Percentiles rank a stretch among this genome's conserved stretches.
Conservation (phyloP, 2,113 vertebrate species). For the Ophiodon elongatus region DNA sequence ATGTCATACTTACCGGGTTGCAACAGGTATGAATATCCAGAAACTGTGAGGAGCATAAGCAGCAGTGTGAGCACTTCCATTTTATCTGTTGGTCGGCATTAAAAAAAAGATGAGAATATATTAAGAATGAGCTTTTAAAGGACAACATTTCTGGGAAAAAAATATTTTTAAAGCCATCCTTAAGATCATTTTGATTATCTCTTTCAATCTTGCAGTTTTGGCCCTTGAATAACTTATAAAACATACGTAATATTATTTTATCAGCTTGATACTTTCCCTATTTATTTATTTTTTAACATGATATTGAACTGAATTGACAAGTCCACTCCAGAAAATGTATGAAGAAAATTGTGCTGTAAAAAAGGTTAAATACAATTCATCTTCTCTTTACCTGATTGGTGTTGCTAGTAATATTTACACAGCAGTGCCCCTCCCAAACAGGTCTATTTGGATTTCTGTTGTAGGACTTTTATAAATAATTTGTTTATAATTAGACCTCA, state of each 20-base stretch:
- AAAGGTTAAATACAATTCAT: neutral
- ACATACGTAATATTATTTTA: neutral
- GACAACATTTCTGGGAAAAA: neutral
- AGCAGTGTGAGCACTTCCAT: constrained; percentile 71
- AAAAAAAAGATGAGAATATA: neutral
- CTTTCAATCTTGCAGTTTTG: neutral
- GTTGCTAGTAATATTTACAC: neutral
- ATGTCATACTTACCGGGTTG: constrained; percentile 73
- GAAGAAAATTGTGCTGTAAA: neutral
- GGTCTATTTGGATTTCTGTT: neutral
- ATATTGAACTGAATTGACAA: neutral
- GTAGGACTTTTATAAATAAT: neutral
- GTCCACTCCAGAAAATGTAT: neutral
- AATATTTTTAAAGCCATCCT: too few species aligned
- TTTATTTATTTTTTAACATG: neutral
- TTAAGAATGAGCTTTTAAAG: neutral
- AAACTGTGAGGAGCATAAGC: constrained; percentile 54
- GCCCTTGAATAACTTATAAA: neutral
- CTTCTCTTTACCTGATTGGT: neutral
- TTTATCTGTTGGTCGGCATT: constrained; percentile 40
- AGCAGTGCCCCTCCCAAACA: neutral
- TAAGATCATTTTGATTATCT: neutral
- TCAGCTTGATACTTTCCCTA: neutral
- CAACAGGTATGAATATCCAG: constrained; percentile 50
- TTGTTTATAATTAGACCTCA: neutral